Base-by-base conservation (phyloP, 2,797 vertebrate genomes). In the Loriculus beryllinus region DNA sequence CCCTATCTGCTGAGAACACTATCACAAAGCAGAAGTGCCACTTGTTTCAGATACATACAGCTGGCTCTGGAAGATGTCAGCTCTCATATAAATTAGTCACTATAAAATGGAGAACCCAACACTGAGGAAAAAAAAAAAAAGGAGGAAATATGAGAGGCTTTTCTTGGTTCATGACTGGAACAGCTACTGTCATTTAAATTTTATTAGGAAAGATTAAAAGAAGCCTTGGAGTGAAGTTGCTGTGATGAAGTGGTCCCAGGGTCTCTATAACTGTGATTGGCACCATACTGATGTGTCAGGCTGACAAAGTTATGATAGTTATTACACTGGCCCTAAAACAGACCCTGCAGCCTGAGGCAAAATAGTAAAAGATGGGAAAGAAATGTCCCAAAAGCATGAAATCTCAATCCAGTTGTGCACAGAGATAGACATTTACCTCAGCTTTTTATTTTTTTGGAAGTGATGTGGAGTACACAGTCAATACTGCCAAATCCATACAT, bases 161-260 rank as follows among this genome's bases (percentile, higher is more conserved):
- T 94, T 95, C 93, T 94, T 95, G 89, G 89, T 93, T 94, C 94
- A 94, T 86, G 92, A 91, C 90, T 91, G 84, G 92, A 96, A 96
- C 93, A 92, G 92, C 85, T 91, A 94, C 88, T 94, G 90, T 92
- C 93, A 96, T 82, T 96, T 93, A 94, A 92, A 91, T 92, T 96
- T 96, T 95, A 97, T 97, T 96, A 96, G 78, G 74, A 88, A 96
- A 96, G 87, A 95, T 96, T 96, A 95, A 96, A 95, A 93, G 74
- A 69, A 92, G 74, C 90, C 93, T 96, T 92, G 90, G 59, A 96
- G 74, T 78, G 87, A 94, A 95, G 79, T 71, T 93, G 63, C 94
- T 91, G 81, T 96, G 93, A 96, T 93, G 71, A 96, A 96, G 86
- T 93, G 78, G 94, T 93, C 95, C 94, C 95, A 93, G 75, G 86